Conservation (phyloP, 2,888 invertebrate genomes). For the Drosophila demipolita region DNA sequence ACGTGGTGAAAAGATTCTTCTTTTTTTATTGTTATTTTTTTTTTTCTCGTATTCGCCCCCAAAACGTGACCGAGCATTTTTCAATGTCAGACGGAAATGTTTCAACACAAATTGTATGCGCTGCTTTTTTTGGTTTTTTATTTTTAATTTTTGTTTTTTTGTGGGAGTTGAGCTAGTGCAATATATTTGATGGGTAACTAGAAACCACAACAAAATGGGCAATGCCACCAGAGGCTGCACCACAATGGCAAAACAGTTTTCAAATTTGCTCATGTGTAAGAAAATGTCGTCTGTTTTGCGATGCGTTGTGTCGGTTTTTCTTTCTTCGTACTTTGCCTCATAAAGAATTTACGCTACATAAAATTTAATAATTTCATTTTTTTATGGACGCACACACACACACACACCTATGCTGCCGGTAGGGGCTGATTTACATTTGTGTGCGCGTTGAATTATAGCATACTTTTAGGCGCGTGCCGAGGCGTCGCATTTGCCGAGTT, state of each 20-base stretch:
- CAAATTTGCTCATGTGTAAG: constrained; percentile 73
- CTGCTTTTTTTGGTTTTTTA: constrained; percentile 20
- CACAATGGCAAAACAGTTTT: constrained; percentile 38
- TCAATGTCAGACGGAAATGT: constrained; percentile 85
- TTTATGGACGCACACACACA: constrained; percentile 59
- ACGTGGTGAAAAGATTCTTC: constrained; percentile 12
- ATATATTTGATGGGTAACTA: constrained; percentile 41
- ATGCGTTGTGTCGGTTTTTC: constrained; percentile 6
- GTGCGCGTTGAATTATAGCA: constrained; percentile 76
- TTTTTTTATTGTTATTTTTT: neutral
- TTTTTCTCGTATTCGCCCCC: constrained; percentile 54
- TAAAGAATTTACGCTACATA: constrained; percentile 84
- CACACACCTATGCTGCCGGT: constrained; percentile 7
- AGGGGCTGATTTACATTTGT: constrained; percentile 31
- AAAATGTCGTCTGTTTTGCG: constrained; percentile 32
- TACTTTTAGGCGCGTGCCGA: constrained; percentile 81
- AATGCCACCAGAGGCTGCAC: neutral
- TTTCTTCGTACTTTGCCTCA: constrained; percentile 46
- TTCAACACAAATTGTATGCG: constrained; percentile 57
- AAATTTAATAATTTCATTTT: constrained; percentile 83
- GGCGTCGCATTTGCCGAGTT: constrained; percentile 74
- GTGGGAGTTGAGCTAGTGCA: constrained; percentile 36
- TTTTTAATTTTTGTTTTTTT: constrained; percentile 35
- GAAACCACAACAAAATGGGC: constrained; percentile 22
- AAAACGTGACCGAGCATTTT: constrained; percentile 85